phyloP scores from a whole-genome alignment of 2,113 vertebrate genomes.

The Grammomys dolichurus region DNA sequence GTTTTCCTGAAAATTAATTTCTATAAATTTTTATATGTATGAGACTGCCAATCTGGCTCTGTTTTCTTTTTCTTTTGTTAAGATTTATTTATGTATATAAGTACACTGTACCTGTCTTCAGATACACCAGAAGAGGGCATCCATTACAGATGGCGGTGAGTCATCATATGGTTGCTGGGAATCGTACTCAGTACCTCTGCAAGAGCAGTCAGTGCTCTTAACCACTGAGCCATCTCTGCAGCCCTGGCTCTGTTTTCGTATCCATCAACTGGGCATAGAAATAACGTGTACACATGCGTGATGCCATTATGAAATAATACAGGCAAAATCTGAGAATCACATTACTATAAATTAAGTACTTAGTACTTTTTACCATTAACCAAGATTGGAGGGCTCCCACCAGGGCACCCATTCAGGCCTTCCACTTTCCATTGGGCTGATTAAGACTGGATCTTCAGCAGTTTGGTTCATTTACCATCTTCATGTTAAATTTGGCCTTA shows the following conservation, averaged over 20 bases:
- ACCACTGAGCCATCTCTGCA: too few relatives aligned
- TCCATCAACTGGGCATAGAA: not conserved
- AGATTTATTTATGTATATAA: too few relatives aligned
- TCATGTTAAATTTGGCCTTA: rapidly evolving
- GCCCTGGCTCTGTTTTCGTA: not conserved
- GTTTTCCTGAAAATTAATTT: not conserved
- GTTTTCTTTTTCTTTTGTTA: not conserved
- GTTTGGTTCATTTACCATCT: rapidly evolving
- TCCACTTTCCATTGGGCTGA: not conserved
- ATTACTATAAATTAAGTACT: not conserved
- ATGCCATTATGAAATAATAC: not conserved
- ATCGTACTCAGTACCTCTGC: too few relatives aligned
- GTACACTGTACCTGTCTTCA: too few relatives aligned
- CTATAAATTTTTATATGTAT: not conserved
- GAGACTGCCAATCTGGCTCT: not conserved
- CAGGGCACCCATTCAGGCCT: not conserved
- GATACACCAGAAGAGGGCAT: too few relatives aligned
- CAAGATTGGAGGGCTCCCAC: not conserved
- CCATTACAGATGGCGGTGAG: too few relatives aligned
- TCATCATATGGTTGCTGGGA: too few relatives aligned
- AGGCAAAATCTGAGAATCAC: not conserved
- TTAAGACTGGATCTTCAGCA: not conserved
- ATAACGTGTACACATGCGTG: not conserved
- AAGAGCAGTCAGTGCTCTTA: too few relatives aligned
- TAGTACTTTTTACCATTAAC: not conserved